phyloP scores from a whole-genome alignment of 2,797 vertebrate genomes.

The Momotus momota region DNA sequence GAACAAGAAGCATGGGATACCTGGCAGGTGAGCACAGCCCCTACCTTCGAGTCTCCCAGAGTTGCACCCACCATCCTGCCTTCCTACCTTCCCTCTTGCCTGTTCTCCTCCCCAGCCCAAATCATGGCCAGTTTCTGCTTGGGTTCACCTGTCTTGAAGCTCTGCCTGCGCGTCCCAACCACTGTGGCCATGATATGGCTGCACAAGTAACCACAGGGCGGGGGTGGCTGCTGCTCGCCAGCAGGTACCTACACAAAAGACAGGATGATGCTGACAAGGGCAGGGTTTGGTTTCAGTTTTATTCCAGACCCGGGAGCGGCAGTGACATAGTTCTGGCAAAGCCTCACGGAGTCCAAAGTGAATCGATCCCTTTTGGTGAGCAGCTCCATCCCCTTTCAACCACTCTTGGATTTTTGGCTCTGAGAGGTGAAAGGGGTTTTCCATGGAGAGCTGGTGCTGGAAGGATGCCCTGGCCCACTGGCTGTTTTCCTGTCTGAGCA shows the following conservation, averaged over 20 bases:
- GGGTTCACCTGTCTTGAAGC: accelerated
- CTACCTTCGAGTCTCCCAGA: neutral
- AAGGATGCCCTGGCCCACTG: neutral
- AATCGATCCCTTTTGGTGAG: neutral
- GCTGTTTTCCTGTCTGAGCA: neutral
- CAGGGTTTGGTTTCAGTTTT: neutral
- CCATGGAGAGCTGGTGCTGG: neutral
- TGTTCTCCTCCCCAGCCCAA: neutral
- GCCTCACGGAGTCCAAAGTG: neutral
- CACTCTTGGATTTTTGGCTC: neutral
- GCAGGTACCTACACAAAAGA: neutral
- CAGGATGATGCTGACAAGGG: accelerated
- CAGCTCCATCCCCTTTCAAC: neutral
- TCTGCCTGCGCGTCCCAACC: accelerated
- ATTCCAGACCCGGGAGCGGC: neutral
- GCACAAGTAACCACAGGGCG: accelerated
- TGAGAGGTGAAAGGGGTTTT: neutral
- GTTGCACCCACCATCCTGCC: neutral
- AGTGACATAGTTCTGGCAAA: neutral
- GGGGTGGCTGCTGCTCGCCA: no score
- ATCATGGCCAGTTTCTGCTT: neutral
- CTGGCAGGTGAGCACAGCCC: neutral
- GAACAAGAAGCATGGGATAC: neutral
- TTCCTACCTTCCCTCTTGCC: neutral
- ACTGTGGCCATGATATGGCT: accelerated